phyloP scores from a whole-genome alignment of 92 coral and sea anemone species.

The Siderastrea radians region DNA sequence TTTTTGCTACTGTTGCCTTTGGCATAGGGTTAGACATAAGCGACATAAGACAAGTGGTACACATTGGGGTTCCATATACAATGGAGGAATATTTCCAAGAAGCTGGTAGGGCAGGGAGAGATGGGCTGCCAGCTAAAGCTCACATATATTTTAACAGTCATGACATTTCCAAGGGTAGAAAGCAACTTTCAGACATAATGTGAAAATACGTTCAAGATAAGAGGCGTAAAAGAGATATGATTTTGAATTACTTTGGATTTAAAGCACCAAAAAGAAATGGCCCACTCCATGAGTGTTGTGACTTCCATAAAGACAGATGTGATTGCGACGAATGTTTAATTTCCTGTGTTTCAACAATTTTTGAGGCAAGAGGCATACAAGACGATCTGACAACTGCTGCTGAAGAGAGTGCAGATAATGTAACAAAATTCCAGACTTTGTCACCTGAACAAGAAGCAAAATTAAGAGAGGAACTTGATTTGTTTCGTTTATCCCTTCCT shows the following conservation, averaged over 20 bases:
- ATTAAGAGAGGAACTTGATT: conserved; percentile 36
- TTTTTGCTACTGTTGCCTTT: conserved; percentile 82
- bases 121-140: conserved; percentile 65
- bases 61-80: conserved; percentile 66
- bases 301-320: conserved; percentile 42
- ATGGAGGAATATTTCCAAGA: conserved; percentile 77
- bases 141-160: conserved; percentile 40
- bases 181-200: conserved; percentile 49
- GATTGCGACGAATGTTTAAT: conserved; percentile 60
- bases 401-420: conserved; percentile 6
- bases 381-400: not conserved
- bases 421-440: not conserved
- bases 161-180: conserved; percentile 58
- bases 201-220: conserved; percentile 32
- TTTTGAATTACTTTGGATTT: conserved; percentile 57
- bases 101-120: conserved; percentile 73
- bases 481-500: conserved; percentile 23
- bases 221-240: conserved; percentile 55
- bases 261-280: conserved; percentile 28
- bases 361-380: conserved; percentile 15
- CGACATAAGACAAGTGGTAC: conserved; percentile 59
- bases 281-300: conserved; percentile 65
- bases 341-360: conserved; percentile 12
- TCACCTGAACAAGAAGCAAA: conserved; percentile 1
- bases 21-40: conserved; percentile 71